Evolutionary conservation across 2,113 vertebrate species (phyloP).

Genomic region (Tragelaphus scriptus): DNA sequence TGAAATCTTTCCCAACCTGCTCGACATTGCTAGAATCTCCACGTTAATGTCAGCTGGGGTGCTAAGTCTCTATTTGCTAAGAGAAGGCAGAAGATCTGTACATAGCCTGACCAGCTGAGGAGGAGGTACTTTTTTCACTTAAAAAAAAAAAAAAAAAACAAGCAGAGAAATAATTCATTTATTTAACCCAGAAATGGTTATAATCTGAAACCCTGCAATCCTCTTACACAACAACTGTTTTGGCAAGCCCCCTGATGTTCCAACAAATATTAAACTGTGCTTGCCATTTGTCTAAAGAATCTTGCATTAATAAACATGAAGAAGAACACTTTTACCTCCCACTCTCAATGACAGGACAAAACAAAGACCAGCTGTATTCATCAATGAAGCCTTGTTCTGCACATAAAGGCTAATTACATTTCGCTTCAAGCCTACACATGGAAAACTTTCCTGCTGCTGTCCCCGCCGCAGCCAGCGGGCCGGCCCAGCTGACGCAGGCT

Average conservation of each 20-base stretch:
- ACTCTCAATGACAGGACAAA: constrained; percentile 85
- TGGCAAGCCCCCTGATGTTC: constrained; percentile 80
- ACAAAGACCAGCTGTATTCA: constrained; percentile 91
- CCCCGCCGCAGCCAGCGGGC: constrained; percentile 77
- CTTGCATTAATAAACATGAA: constrained; percentile 90
- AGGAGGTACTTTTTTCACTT: constrained; percentile 69
- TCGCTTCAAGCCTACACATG: constrained; percentile 89
- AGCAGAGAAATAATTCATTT: constrained; percentile 78
- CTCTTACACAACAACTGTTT: constrained; percentile 84
- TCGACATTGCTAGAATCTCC: not conserved
- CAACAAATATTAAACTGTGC: constrained; percentile 84
- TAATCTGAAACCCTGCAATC: constrained; percentile 79
- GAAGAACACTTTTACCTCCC: constrained; percentile 88
- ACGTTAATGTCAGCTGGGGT: constrained; percentile 8
- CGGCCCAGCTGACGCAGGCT: constrained; percentile 77
- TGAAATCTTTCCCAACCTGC: not conserved
- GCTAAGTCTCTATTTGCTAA: constrained; percentile 54
- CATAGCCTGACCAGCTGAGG: constrained; percentile 48
- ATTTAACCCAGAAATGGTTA: constrained; percentile 78
- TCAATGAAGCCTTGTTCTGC: constrained; percentile 92
- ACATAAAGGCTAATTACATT: constrained; percentile 91
- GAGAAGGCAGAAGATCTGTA: constrained; percentile 32
- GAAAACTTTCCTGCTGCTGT: constrained; percentile 86
- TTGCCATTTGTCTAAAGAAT: constrained; percentile 87
- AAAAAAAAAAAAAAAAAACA: not conserved